These are phyloP conservation scores for Ateles fusciceps DNA, from an alignment of 2,797 vertebrate genomes.

Conservation along the genomic window DNA sequence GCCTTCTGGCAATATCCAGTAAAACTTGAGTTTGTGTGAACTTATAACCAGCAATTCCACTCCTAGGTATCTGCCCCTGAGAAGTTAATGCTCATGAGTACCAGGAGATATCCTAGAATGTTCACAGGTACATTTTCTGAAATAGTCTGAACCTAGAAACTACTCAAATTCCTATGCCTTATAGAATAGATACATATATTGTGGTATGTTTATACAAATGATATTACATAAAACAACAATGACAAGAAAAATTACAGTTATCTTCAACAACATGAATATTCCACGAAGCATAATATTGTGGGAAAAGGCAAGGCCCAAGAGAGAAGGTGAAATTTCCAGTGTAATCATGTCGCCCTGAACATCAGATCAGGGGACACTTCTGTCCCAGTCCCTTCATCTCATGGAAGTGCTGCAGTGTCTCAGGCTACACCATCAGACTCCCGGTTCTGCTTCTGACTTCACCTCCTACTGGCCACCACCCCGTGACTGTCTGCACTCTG, in stretches of 20 bases:
- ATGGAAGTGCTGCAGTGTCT: accelerated
- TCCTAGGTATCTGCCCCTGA: background rate
- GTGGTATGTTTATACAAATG: no score
- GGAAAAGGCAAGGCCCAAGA: background rate
- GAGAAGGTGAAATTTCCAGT: background rate
- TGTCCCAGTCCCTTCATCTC: no score
- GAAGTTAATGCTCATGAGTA: background rate
- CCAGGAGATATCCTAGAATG: background rate
- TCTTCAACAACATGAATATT: background rate
- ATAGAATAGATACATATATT: background rate
- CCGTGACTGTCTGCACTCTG: background rate
- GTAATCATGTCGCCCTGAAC: accelerated
- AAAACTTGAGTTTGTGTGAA: accelerated
- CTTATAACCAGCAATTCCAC: accelerated
- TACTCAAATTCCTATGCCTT: background rate
- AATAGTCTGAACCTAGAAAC: background rate
- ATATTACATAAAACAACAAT: no score
- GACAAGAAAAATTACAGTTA: background rate
- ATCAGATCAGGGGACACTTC: accelerated
- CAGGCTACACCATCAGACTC: no score
- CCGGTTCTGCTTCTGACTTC: background rate
- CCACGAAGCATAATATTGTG: no score
- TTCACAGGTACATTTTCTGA: background rate
- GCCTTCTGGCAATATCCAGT: no score
- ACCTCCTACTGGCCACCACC: background rate